Percentiles rank a stretch among this genome's conserved stretches.
Conservation (phyloP, 2,888 invertebrate genomes). For the Lasius platythorax region DNA sequence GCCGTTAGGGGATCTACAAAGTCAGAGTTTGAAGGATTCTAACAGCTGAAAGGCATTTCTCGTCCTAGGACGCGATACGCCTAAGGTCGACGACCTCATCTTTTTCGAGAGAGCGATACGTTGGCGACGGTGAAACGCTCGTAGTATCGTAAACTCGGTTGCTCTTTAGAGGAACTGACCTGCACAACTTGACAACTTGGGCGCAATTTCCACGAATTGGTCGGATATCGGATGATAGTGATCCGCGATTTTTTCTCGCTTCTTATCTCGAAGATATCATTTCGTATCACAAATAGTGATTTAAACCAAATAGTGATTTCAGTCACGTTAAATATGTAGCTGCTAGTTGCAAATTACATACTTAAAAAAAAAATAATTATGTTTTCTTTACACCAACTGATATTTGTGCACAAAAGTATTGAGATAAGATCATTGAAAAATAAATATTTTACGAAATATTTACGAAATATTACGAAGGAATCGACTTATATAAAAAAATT, state of each 20-base stretch:
- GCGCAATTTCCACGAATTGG: constrained; percentile 31
- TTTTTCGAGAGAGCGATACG: constrained; percentile 59
- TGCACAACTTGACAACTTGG: constrained; percentile 32
- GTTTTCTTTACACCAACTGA: too few species aligned
- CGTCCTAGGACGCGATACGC: constrained; percentile 63
- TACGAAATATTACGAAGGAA: too few species aligned
- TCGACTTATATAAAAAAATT: too few species aligned
- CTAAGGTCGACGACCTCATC: constrained; percentile 63
- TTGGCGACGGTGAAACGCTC: constrained; percentile 49
- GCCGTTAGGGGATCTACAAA: constrained; percentile 38
- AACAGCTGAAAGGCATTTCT: constrained; percentile 76
- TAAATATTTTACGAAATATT: too few species aligned
- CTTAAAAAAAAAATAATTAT: too few species aligned
- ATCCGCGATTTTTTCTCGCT: not conserved
- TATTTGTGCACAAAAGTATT: too few species aligned
- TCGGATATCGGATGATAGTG: not conserved
- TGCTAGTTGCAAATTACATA: too few species aligned
- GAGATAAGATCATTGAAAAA: too few species aligned
- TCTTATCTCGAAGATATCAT: not conserved
- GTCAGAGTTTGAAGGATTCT: constrained; percentile 71
- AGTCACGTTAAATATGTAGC: too few species aligned
- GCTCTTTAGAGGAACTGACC: constrained; percentile 58
- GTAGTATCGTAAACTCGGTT: constrained; percentile 67
- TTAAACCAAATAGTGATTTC: not conserved
- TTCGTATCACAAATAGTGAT: not conserved